Evolutionary conservation across 2,888 invertebrate species (phyloP), one percentile per base, ranked within the genome.

Genomic region (Fabriciana adippe): DNA sequence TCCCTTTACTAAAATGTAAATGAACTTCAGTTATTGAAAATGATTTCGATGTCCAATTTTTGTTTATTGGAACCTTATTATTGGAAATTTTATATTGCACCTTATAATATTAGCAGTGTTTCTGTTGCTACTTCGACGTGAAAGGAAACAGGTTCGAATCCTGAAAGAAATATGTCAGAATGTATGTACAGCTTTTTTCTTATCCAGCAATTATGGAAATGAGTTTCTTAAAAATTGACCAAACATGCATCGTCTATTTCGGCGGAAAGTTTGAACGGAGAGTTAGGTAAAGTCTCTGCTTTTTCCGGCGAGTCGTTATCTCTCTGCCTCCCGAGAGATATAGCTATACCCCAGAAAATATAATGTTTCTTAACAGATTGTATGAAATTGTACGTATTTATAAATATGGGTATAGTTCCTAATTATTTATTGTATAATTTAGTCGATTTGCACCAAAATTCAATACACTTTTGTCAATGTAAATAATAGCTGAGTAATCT

Each of bases 361-460:
- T 45, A 56, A 6, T 45, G 6, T 45, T 56, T 21, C 15, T 41
- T 41, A 45, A 2, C 14, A 41, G 64, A 69, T 68, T 69, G 26
- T 50, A 60, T 35, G 50, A 60, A 48, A 48, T 31, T 60, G 16
- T 60, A 60, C 16, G 50, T 50, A 16, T 31, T 60, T 48, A 48
- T 31, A 18, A 15, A 51, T 61, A 61, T 61, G 61, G 60, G 50
- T 61, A 51, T 48, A 61, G 61, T 61, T 61, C 61, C 61, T 61
- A 61, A 35, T 51, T 51, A 51, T 61, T 61, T 61, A 35, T 51
- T 35, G 18, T 51, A 51, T 35, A 35, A 61, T 67, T 54, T 41
- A 8, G 68, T 70, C 70, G 71, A 70, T 71, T 66, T 67, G 70
- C 69, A 67, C 69, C 65, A 64, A 31, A 53, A 51, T 56, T 65